phyloP scores from a whole-genome alignment of 2,888 invertebrate genomes.

The Erebia ligea region DNA sequence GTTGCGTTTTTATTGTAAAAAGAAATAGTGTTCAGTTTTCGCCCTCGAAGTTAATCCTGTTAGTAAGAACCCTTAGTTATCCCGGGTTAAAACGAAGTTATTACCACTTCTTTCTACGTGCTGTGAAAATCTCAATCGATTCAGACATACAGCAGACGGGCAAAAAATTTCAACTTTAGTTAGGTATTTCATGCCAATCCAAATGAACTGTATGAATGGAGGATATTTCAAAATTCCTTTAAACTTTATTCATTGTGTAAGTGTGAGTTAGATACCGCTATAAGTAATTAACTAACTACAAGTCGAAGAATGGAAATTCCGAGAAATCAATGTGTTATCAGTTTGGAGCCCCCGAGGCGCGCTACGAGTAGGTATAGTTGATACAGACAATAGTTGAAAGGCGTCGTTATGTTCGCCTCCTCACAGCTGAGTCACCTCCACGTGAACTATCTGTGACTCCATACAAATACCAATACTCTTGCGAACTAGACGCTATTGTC shows the following conservation, averaged over 20 bases:
- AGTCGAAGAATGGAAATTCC: neutral
- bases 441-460: constrained; percentile 2
- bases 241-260: neutral
- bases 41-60: too few relatives aligned
- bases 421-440: neutral
- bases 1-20: too few relatives aligned
- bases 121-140: neutral
- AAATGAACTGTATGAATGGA: neutral
- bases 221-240: neutral
- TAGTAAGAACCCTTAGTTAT: neutral
- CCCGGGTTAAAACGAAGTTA: neutral
- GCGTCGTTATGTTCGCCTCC: neutral
- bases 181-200: neutral
- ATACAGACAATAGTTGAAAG: constrained; percentile 6
- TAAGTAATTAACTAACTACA: neutral
- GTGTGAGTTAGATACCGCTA: neutral
- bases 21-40: too few relatives aligned
- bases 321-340: neutral
- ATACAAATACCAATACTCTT: neutral
- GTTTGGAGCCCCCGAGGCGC: neutral
- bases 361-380: too few relatives aligned
- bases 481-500: neutral
- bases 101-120: neutral
- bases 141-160: neutral
- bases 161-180: neutral